Percentiles rank a stretch among this genome's conserved stretches.
Conservation (phyloP, 2,113 vertebrate species). For the Embiotoca jacksoni region DNA sequence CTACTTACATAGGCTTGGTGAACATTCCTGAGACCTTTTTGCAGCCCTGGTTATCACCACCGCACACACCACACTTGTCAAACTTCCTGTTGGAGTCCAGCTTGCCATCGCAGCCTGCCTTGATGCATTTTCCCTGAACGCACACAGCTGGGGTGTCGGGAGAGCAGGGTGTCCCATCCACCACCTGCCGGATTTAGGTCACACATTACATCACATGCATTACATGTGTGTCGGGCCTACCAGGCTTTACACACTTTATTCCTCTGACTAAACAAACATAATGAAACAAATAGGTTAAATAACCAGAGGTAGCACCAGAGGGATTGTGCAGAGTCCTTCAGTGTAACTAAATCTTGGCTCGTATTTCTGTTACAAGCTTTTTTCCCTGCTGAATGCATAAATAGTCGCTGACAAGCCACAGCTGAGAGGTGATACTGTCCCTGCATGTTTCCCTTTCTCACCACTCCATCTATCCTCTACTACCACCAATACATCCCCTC, state of each 20-base stretch:
- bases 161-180: constrained; percentile 94
- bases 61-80: constrained; percentile 95
- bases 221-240: not conserved
- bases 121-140: constrained; percentile 96
- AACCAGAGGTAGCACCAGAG: not conserved
- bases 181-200: constrained; percentile 85
- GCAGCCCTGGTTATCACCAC: constrained; percentile 94
- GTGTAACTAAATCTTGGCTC: constrained; percentile 15
- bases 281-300: not conserved
- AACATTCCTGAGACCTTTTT: constrained; percentile 96
- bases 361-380: constrained; percentile 25
- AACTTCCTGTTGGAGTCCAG: constrained; percentile 95
- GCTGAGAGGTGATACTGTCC: constrained; percentile 56
- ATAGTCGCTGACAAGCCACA: constrained; percentile 56
- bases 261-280: not conserved
- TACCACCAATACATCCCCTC: constrained; percentile 13
- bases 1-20: constrained; percentile 93
- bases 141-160: constrained; percentile 94
- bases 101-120: constrained; percentile 93
- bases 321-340: not conserved
- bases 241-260: not conserved
- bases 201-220: not conserved
- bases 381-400: constrained; percentile 54
- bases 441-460: constrained; percentile 29
- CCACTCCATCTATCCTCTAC: constrained; percentile 9